phyloP scores from a whole-genome alignment of 2,113 vertebrate species.

The Bubo scandiacus region DNA sequence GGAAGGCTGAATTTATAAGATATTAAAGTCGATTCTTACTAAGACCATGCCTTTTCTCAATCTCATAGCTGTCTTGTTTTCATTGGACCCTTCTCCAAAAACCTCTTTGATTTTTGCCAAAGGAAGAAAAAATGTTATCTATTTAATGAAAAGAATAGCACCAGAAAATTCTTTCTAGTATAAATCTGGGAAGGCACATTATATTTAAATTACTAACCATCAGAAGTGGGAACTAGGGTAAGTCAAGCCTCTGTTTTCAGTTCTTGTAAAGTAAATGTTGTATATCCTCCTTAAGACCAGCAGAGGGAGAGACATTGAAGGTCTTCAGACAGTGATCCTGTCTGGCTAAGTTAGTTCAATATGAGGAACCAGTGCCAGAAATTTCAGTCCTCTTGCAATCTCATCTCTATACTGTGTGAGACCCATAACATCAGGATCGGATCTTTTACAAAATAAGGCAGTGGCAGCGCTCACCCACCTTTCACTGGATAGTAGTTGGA shows the following conservation, averaged over 20 bases:
- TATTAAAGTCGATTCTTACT: background rate
- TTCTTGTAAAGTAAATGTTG: background rate
- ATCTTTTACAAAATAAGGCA: background rate
- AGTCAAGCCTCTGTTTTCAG: background rate
- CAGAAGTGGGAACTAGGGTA: background rate
- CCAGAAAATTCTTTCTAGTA: background rate
- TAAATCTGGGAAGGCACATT: background rate
- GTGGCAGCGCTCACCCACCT: background rate
- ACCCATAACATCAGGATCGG: background rate
- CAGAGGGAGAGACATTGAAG: background rate
- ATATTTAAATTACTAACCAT: background rate
- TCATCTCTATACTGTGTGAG: background rate
- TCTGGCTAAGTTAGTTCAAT: background rate
- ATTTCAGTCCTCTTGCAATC: background rate
- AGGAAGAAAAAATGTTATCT: background rate
- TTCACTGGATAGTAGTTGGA: background rate
- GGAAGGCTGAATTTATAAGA: background rate
- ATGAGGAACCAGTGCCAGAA: background rate
- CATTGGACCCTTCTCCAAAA: background rate
- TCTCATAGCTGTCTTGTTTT: background rate
- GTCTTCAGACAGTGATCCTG: background rate
- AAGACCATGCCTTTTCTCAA: background rate
- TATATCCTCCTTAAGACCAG: background rate
- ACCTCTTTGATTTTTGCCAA: background rate
- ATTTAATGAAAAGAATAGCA: background rate